Evolutionary conservation across 2,113 vertebrate genomes (phyloP), one percentile per base, ranked within the genome.

Genomic region (Bos javanicus): DNA sequence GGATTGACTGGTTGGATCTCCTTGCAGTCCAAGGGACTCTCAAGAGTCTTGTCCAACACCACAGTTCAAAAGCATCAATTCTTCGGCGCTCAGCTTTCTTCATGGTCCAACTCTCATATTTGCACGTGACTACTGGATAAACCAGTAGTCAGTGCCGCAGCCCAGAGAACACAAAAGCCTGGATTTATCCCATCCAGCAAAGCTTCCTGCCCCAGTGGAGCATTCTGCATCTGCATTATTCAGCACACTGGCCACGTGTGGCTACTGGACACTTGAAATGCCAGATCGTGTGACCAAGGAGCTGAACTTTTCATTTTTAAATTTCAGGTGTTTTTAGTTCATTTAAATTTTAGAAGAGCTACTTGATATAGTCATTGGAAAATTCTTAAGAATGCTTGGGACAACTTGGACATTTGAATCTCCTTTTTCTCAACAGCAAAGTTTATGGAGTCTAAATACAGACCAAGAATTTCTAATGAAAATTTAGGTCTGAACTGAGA

Each of bases 221-320:
- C 16, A 11, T 7, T 52, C 56, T 48, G 14, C 2, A 0, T 6
- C 11, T 26, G 33, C 0, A 0, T 5, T 1, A n/a, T 1, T 6
- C 3, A 9, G 36, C 5, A 21, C 7, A 1, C 7, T 1, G 33
- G 46, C 52, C 30, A 0, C 48, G 0, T 1, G 7, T 4, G 59
- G 43, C 80, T 7, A 16, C 28, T 0, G 0, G 33, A 21, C 59
- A 1, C 39, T 57, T 82, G 86, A 52, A 85, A 82, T 43, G 54
- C 71, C 56, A 50, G 52, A 54, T 12, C 0, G 2, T 11, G 23
- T 48, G 36, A 33, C 46, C 7, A 21, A 88, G 56, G 30, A 85
- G 64, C 15, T 33, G 36, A 91, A 33, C 1, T 36, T 43, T 28
- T 12, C 50, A 3, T 25, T 88, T 36, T 8, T 17, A 36, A 4